Evolutionary conservation across 2,797 vertebrate species (phyloP).

Genomic region (Austrolebias charrua): DNA sequence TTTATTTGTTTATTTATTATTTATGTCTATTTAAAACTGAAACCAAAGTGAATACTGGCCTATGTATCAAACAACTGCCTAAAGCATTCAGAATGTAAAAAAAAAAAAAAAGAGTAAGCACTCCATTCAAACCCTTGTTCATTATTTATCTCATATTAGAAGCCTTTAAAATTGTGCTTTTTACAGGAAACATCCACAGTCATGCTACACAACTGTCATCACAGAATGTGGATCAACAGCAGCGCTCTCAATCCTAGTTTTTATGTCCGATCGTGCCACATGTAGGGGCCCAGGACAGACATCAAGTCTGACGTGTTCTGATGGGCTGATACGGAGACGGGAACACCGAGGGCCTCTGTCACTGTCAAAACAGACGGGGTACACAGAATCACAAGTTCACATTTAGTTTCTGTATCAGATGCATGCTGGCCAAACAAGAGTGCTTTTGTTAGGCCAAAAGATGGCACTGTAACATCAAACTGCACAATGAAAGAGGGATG

Average conservation of each 20-base stretch:
- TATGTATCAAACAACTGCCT: not conserved
- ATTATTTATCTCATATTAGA: not conserved
- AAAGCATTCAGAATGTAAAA: not conserved
- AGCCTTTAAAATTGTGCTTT: not conserved
- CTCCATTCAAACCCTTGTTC: not conserved
- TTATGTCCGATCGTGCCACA: slow-evolving; percentile 28
- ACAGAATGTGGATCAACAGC: slow-evolving; percentile 38
- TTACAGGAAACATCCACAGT: slow-evolving; percentile 5
- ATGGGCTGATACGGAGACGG: slow-evolving; percentile 41
- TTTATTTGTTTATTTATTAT: not conserved
- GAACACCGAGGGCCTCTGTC: slow-evolving; percentile 42
- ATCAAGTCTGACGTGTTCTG: slow-evolving; percentile 27
- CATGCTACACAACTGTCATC: slow-evolving; percentile 14
- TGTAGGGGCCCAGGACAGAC: slow-evolving; percentile 24
- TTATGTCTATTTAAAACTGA: slow-evolving; percentile 6
- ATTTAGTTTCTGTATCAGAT: slow-evolving; percentile 19
- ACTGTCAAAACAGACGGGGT: slow-evolving; percentile 23
- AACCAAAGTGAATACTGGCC: not conserved
- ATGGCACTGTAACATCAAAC: slow-evolving; percentile 63
- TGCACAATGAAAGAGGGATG: not conserved
- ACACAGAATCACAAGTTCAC: slow-evolving; percentile 36
- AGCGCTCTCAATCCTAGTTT: slow-evolving; percentile 41
- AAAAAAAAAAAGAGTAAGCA: no score
- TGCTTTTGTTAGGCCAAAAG: slow-evolving; percentile 42
- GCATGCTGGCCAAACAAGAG: not conserved